A percentile compares a stretch with the other conserved stretches of the same genome.
These are phyloP conservation scores for Epiblema foenella DNA, from an alignment of 2,888 invertebrate species.

Conservation along the genomic window DNA sequence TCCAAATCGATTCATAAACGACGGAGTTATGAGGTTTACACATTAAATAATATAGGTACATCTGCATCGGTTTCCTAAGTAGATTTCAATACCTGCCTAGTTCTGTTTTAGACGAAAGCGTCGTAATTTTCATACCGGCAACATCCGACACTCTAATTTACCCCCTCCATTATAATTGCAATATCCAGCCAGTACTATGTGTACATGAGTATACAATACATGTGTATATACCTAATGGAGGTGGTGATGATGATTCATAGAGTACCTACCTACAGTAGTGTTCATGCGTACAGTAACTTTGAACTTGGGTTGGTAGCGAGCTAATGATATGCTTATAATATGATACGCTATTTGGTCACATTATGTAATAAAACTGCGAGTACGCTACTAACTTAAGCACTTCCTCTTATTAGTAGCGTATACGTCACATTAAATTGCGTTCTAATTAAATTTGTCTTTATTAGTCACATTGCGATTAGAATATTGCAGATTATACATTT, in stretches of 20 bases:
- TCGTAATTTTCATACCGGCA: conserved; percentile 67
- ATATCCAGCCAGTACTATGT: conserved; percentile 50
- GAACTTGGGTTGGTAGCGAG: conserved; percentile 14
- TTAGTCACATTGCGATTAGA: too few species aligned
- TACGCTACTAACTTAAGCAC: too few species aligned
- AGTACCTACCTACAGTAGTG: conserved; percentile 54
- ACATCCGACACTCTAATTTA: conserved; percentile 44
- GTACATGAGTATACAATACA: not conserved
- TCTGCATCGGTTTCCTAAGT: not conserved
- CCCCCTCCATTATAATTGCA: conserved; percentile 56
- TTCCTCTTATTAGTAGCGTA: too few species aligned
- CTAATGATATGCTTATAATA: not conserved
- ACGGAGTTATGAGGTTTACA: too few species aligned
- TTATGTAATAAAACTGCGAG: not conserved
- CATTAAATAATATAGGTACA: too few species aligned
- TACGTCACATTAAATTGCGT: too few species aligned
- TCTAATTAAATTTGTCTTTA: too few species aligned
- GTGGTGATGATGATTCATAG: conserved; percentile 65
- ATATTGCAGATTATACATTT: too few species aligned
- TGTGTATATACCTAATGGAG: conserved; percentile 52
- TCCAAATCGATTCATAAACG: too few species aligned
- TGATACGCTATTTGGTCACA: not conserved
- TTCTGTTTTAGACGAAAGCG: conserved; percentile 52
- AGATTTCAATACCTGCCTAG: not conserved
- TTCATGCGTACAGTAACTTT: conserved; percentile 50